A percentile compares a stretch with the other conserved stretches of the same genome.
These are phyloP conservation scores for Nymphalis io DNA, from an alignment of 1,140 invertebrate species.

Conservation along the genomic window DNA sequence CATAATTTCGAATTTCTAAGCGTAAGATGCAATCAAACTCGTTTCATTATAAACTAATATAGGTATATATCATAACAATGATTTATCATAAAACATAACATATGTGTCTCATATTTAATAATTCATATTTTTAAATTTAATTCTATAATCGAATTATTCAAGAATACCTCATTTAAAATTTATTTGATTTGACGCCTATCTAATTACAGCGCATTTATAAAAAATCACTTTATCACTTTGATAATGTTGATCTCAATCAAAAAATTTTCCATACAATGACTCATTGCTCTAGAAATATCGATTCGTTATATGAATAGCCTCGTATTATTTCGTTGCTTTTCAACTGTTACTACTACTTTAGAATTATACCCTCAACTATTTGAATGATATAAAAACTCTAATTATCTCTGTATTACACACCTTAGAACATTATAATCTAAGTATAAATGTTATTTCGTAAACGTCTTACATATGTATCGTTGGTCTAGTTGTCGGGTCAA, in stretches of 20 bases:
- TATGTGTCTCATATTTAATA: too few relatives aligned
- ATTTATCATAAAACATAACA: too few relatives aligned
- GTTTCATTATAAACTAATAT: too few relatives aligned
- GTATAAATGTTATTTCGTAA: not conserved
- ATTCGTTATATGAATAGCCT: not conserved
- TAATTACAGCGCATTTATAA: not conserved
- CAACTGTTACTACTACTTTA: not conserved
- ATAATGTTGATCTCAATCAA: not conserved
- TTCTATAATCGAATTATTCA: too few relatives aligned
- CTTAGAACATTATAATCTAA: not conserved
- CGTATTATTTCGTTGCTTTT: not conserved
- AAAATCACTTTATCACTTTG: not conserved
- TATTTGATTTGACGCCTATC: too few relatives aligned
- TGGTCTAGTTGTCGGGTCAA: too few relatives aligned
- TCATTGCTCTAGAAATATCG: not conserved
- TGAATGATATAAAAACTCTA: constrained; percentile 33
- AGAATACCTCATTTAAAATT: too few relatives aligned
- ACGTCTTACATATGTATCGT: too few relatives aligned
- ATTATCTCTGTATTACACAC: constrained; percentile 21
- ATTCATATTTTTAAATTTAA: too few relatives aligned
- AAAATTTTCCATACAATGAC: constrained; percentile 3
- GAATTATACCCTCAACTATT: constrained; percentile 20
- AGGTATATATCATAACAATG: too few relatives aligned
- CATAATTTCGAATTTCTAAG: too few relatives aligned
- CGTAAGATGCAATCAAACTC: too few relatives aligned